These are phyloP conservation scores for Solenodon paradoxus DNA, from an alignment of 2,113 vertebrate species.

Conservation along the genomic window DNA sequence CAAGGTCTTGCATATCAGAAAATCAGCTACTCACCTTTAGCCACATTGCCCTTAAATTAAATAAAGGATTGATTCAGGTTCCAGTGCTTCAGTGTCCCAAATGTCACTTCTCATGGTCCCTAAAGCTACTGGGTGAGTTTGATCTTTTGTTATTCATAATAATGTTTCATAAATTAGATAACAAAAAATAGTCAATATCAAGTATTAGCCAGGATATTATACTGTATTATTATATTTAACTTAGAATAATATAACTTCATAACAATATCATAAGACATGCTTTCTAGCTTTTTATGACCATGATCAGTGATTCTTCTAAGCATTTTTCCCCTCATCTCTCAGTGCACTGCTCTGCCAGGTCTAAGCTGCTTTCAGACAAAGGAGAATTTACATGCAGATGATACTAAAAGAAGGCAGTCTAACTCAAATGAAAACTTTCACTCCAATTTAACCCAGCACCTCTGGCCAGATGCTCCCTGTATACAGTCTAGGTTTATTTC, in stretches of 20 bases:
- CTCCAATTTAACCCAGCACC: not conserved
- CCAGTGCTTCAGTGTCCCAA: not conserved
- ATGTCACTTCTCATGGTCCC: not conserved
- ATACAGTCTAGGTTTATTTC: not conserved
- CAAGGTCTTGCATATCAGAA: constrained; percentile 1
- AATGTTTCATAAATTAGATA: not conserved
- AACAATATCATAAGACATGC: not conserved
- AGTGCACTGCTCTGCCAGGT: not conserved
- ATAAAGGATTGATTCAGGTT: not conserved
- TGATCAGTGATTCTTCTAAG: not conserved
- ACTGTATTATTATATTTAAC: not conserved
- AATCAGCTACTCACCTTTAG: not conserved
- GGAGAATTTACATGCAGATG: not conserved
- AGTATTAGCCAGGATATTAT: not conserved
- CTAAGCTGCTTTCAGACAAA: not conserved
- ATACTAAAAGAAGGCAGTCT: not conserved
- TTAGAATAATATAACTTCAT: too few relatives aligned
- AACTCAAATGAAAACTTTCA: not conserved
- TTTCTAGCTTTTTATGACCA: not conserved
- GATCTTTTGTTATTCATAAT: constrained; percentile 25
- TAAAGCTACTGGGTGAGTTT: not conserved
- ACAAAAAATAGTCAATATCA: not conserved
- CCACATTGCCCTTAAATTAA: constrained; percentile 25
- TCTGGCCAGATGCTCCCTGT: not conserved
- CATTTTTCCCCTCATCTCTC: not conserved